Evolutionary conservation across 2,113 vertebrate species (phyloP).

Genomic region (Leuciscus idus): DNA sequence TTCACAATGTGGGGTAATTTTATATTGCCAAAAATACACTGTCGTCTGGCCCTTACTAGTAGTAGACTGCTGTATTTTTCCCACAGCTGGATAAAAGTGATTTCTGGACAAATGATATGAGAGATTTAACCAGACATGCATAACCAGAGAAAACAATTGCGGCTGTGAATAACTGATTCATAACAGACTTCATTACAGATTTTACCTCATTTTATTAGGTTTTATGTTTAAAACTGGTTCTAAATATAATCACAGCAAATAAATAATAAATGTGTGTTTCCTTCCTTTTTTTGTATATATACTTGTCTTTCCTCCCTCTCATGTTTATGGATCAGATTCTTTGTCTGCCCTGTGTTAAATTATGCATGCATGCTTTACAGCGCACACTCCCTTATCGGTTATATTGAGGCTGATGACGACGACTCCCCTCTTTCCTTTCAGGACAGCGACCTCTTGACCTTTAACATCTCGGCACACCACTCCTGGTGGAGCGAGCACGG

Average conservation of each 20-base stretch:
- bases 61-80: background rate
- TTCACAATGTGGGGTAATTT: background rate
- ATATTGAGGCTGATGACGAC: conserved; percentile 20
- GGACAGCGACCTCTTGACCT: conserved; percentile 88
- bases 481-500: conserved; percentile 92
- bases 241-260: background rate
- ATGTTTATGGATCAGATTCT: conserved; percentile 18
- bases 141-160: background rate
- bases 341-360: conserved; percentile 65
- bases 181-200: background rate
- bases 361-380: conserved; percentile 72
- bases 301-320: background rate
- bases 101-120: background rate
- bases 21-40: background rate
- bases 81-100: background rate
- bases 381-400: background rate
- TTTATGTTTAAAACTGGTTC: background rate
- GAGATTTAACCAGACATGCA: background rate
- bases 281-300: background rate
- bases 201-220: background rate
- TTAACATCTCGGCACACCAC: conserved; percentile 86
- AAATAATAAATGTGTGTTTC: background rate
- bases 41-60: background rate
- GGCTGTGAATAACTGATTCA: background rate
- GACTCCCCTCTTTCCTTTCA: conserved; percentile 59